These are phyloP conservation scores for Acanthopagrus latus DNA, from an alignment of 2,797 vertebrate species.

Conservation along the genomic window DNA sequence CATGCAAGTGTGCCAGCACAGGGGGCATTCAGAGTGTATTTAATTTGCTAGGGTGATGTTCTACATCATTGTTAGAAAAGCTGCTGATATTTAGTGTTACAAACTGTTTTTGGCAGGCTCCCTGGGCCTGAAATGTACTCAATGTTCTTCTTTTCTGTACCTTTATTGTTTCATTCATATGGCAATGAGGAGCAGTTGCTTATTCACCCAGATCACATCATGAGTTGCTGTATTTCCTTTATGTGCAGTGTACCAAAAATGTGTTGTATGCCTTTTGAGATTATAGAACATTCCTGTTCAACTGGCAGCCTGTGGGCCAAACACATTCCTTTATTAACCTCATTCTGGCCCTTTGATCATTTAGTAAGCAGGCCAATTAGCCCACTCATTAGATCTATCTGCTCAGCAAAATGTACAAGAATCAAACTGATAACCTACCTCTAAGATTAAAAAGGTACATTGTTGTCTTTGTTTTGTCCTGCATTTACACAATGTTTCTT, in stretches of 20 bases:
- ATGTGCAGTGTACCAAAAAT: neutral
- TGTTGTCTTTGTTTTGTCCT: no score
- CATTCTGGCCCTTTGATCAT: no score
- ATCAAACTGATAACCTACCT: no score
- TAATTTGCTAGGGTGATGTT: neutral
- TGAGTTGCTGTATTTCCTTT: neutral
- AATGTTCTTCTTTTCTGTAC: neutral
- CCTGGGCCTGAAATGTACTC: neutral
- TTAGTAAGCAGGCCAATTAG: no score
- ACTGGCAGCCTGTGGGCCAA: no score
- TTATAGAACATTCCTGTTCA: neutral
- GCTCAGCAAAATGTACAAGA: no score
- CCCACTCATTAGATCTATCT: no score
- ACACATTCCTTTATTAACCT: no score
- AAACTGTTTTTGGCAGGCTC: neutral
- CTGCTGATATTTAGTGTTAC: constrained; percentile 2
- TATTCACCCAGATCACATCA: neutral
- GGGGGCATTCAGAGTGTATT: neutral
- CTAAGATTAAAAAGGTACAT: no score
- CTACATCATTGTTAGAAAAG: neutral
- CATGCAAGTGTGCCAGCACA: neutral
- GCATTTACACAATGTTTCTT: no score
- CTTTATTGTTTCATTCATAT: neutral
- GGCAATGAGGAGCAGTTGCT: neutral
- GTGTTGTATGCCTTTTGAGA: neutral